A percentile compares a stretch with the other conserved stretches of the same genome.
Evolutionary conservation across 2,888 invertebrate genomes (phyloP).

Genomic region (Sussaba pulchella): DNA sequence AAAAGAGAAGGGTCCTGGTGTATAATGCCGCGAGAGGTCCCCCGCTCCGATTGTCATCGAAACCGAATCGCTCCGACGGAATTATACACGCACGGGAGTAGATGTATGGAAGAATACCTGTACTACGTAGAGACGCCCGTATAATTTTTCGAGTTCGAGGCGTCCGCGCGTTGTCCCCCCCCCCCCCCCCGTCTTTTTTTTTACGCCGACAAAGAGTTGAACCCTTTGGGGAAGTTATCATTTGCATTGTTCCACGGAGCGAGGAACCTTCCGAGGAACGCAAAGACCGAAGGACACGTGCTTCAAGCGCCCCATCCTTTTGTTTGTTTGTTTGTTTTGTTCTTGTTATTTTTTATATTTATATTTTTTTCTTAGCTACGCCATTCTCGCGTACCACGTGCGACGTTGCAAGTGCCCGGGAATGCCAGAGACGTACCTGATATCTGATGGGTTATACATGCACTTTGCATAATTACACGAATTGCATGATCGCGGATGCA

Average conservation of each 20-base stretch:
- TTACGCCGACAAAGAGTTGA: slow-evolving; percentile 71
- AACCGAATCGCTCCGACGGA: slow-evolving; percentile 55
- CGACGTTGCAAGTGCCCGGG: slow-evolving; percentile 23
- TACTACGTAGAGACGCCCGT: slow-evolving; percentile 33
- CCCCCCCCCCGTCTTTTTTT: no score
- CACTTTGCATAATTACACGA: slow-evolving; percentile 80
- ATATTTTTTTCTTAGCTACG: not conserved
- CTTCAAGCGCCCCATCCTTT: slow-evolving; percentile 28
- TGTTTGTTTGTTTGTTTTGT: slow-evolving; percentile 4
- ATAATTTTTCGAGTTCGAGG: slow-evolving; percentile 39
- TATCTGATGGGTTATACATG: slow-evolving; percentile 54
- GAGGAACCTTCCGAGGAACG: slow-evolving; percentile 24
- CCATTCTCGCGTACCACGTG: slow-evolving; percentile 5
- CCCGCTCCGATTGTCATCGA: slow-evolving; percentile 61
- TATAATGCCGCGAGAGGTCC: slow-evolving; percentile 33
- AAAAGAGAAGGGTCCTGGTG: not conserved
- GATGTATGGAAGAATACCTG: slow-evolving; percentile 40
- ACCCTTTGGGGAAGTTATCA: slow-evolving; percentile 74
- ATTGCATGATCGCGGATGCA: slow-evolving; percentile 72
- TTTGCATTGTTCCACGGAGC: slow-evolving; percentile 76
- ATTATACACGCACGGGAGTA: slow-evolving; percentile 42
- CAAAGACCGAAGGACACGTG: slow-evolving; percentile 66
- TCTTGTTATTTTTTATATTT: slow-evolving; percentile 7
- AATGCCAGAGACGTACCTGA: slow-evolving; percentile 63
- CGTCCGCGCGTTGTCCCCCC: slow-evolving; percentile 48